Evolutionary conservation across 2,113 vertebrate species (phyloP).

Genomic region (Ramphastos sulfuratus): DNA sequence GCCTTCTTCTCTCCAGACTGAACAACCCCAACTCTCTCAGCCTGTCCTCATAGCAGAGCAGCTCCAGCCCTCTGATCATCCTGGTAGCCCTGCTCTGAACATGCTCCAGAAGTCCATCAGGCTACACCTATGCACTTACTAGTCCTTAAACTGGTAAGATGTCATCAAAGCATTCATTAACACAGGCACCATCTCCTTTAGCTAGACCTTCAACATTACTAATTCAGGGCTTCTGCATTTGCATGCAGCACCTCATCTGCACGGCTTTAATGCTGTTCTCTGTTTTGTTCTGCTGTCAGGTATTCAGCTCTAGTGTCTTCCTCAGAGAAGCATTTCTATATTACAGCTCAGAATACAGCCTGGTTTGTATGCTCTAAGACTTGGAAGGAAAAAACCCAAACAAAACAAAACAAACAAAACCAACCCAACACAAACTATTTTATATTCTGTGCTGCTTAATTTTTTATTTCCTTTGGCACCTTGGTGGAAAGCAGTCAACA

Average conservation of each 20-base stretch:
- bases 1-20: too few species aligned
- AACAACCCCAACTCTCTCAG: too few species aligned
- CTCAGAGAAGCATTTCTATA: conserved; percentile 64
- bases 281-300: conserved; percentile 72
- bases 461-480: conserved; percentile 74
- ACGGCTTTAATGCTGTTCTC: conserved; percentile 41
- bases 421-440: conserved; percentile 10
- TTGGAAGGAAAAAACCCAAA: background rate
- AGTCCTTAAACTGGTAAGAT: conserved; percentile 29
- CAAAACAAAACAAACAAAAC: too few species aligned
- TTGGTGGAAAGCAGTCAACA: conserved; percentile 67
- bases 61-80: too few species aligned
- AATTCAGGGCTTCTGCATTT: conserved; percentile 57
- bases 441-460: conserved; percentile 69
- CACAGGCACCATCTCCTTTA: conserved; percentile 4
- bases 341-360: conserved; percentile 46
- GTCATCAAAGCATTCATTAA: conserved; percentile 29
- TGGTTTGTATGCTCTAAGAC: conserved; percentile 69
- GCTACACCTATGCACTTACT: background rate
- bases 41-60: too few species aligned
- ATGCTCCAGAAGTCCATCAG: conserved; percentile 23
- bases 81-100: too few species aligned
- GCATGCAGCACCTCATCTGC: conserved; percentile 47
- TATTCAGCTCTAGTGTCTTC: conserved; percentile 53
- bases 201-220: conserved; percentile 39